Conservation (phyloP, 2,888 invertebrate species). For the Lochmaea crataegi region DNA sequence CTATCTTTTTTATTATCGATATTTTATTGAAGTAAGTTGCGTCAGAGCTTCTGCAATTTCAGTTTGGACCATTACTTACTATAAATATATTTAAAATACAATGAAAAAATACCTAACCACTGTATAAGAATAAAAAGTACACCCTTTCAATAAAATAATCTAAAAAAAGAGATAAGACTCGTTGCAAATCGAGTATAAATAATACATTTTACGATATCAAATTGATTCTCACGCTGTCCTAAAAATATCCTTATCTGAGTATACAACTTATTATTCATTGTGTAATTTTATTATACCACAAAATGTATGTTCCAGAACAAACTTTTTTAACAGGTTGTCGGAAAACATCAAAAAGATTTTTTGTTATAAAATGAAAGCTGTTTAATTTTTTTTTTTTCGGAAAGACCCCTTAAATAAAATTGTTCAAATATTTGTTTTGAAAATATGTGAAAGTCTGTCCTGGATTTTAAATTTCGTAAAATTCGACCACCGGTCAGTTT, state of each 20-base stretch:
- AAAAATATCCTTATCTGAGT: not conserved
- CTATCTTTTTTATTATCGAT: no score
- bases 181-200: not conserved
- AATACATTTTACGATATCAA: not conserved
- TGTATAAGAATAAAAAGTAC: not conserved
- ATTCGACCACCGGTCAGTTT: constrained; percentile 63
- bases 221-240: not conserved
- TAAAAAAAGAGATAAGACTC: not conserved
- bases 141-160: not conserved
- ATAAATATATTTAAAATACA: no score
- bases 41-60: no score
- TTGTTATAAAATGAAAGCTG: no score
- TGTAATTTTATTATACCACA: not conserved
- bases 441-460: constrained; percentile 19
- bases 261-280: not conserved
- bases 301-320: not conserved
- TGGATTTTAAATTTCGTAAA: constrained; percentile 34
- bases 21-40: no score
- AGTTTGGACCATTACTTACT: no score
- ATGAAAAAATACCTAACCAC: no score
- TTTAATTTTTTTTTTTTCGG: no score
- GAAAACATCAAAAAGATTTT: not conserved
- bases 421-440: no score
- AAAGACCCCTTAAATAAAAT: no score
- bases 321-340: not conserved